phyloP scores from a whole-genome alignment of 2,113 vertebrate genomes.

The Puntigrus tetrazona region DNA sequence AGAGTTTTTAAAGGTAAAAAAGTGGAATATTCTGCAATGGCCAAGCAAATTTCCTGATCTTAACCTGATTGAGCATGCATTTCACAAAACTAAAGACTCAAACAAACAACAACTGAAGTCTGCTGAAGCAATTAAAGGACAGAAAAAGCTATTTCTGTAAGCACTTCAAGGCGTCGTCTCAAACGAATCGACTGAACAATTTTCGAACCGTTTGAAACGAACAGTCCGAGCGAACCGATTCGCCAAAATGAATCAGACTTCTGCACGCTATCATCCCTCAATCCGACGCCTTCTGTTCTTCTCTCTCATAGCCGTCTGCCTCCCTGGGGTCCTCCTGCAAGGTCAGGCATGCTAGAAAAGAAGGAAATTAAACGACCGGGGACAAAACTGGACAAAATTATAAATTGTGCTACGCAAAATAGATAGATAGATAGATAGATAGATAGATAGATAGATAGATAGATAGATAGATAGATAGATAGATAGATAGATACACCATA shows the following conservation, averaged over 20 bases:
- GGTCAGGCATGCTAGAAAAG: constrained; percentile 49
- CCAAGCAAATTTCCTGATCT: too few species aligned
- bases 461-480: neutral
- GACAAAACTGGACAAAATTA: neutral
- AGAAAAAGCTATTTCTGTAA: neutral
- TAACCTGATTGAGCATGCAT: too few species aligned
- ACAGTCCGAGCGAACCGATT: constrained; percentile 10
- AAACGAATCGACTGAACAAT: neutral
- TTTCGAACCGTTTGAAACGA: neutral
- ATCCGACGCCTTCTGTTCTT: constrained; percentile 28
- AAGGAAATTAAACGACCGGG: constrained; percentile 12
- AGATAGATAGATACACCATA: neutral
- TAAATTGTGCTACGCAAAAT: neutral
- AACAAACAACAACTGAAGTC: too few species aligned
- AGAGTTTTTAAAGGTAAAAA: too few species aligned
- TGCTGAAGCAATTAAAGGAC: too few species aligned
- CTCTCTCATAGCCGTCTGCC: constrained; percentile 52
- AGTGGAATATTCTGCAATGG: too few species aligned
- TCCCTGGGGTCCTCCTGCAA: constrained; percentile 56
- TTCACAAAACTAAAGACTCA: too few species aligned
- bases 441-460: neutral
- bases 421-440: neutral
- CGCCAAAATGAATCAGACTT: constrained; percentile 20
- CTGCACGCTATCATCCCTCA: constrained; percentile 47
- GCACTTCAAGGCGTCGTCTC: neutral